Base-by-base conservation (phyloP, 2,888 invertebrate genomes). In the Erynnis tages region DNA sequence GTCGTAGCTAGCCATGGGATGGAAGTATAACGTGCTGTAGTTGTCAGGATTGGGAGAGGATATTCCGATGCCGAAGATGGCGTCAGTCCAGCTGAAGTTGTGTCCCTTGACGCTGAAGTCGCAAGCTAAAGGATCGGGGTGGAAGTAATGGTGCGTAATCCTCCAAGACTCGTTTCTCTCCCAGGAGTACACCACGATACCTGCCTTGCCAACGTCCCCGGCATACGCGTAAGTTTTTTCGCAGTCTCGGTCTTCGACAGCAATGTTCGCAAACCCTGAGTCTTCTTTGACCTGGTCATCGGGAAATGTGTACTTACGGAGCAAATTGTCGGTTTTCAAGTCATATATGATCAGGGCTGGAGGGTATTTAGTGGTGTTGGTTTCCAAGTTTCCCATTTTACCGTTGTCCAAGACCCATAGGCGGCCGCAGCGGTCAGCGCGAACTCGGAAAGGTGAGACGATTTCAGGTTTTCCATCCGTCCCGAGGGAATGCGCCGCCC, bases 321-420 rank as follows among this genome's bases (percentile, higher is more conserved):
- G 62, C 8, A 95, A 74, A 46, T 91, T 91, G 67, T 96, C 95
- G 13, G 92, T 93, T 44, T 91, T 92, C 11, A 96, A 79, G 66
- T 95, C 93, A 69, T 95, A 96, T 32, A 95, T 85, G 16, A 95
- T 84, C 16, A 96, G 78, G 16, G 93, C 91, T 0, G 94, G 91
- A 0, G 92, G 90, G 11, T 91, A 90, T 69, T 86, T 90, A 0
- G 80, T 90, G 35, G 79, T 86, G 73, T 71, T 90, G 61, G 60
- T 63, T 37, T 79, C 89, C 1, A 93, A 70, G 37, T 92, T 90
- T 53, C 93, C 92, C 0, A 92, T 87, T 29, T 93, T 90, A 0
- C 95, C 95, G 1, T 93, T 93, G 70, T 96, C 96, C 35, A 95
- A 72, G 6, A 95, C 94, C 95, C 96, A 96, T 0, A 96, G 91